phyloP scores from a whole-genome alignment of 35 echinoderm and acorn worm genomes.

The Nesometra sesokonis region DNA sequence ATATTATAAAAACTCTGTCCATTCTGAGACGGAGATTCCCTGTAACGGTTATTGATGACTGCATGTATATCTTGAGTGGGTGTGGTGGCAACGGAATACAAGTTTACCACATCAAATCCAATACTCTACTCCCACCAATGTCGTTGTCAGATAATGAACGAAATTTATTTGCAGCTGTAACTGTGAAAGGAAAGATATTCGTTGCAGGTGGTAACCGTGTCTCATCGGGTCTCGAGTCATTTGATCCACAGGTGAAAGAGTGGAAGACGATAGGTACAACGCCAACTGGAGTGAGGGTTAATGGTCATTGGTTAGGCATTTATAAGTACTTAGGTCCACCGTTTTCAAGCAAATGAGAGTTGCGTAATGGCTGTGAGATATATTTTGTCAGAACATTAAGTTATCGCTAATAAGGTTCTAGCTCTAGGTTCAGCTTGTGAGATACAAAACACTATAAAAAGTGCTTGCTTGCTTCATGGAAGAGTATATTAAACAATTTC shows the following conservation, averaged over 20 bases:
- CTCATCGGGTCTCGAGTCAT: conserved; percentile 13
- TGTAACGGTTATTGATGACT: conserved; percentile 19
- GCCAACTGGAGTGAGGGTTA: conserved; percentile 39
- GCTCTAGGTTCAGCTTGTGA: too few relatives aligned
- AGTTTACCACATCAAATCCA: conserved; percentile 40
- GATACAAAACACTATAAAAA: too few relatives aligned
- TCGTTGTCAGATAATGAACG: conserved; percentile 41
- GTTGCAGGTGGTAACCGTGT: conserved; percentile 46
- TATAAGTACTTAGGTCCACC: conserved; percentile 63
- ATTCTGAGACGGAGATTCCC: conserved; percentile 48
- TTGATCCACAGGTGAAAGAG: conserved; percentile 20
- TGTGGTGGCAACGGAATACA: conserved; percentile 42
- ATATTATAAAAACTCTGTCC: conserved; percentile 13
- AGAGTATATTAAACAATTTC: too few relatives aligned
- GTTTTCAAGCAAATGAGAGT: conserved; percentile 5
- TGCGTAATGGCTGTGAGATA: too few relatives aligned
- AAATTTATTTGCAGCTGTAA: conserved; percentile 48
- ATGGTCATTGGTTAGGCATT: conserved; percentile 39
- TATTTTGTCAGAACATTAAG: too few relatives aligned
- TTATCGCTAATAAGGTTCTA: too few relatives aligned
- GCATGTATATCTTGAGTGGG: conserved; percentile 51
- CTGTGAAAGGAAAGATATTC: conserved; percentile 23
- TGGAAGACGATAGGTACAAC: conserved; percentile 29
- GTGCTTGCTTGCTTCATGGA: too few relatives aligned
- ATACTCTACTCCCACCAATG: conserved; percentile 23